Evolutionary conservation across 1,140 invertebrate genomes (phyloP), one percentile per base, ranked within the genome.

Genomic region (Atopsyche davidsoni): DNA sequence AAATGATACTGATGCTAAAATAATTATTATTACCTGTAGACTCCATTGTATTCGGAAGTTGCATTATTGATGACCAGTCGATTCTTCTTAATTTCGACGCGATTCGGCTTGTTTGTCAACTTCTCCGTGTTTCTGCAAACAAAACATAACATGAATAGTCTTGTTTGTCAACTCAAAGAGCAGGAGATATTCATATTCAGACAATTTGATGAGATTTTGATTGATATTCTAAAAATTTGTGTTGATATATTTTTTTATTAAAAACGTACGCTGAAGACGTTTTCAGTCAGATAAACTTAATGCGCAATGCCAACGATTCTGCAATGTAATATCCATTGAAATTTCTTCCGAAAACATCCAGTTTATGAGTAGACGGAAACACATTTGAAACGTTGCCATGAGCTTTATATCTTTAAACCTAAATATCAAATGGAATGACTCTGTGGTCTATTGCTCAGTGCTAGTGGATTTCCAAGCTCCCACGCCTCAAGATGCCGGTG

Each of bases 71-170:
- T 36, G 32, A 45, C 32, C 4, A 57, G 54, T 16, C 25, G 43
- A 14, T 52, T 57, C 18, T 57, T 51, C 18, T 48, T 52, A 2
- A 57, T 32, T 9, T 57, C 49, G 35, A 57, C 32, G 28, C 45
- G 28, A 2, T 42, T 16, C 16, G 28, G 36, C 23, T 48, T 48
- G 1, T 48, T 36, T 21, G 22, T 31, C 2, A 57, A 1, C 6
- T 45, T 44, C 17, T 57, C 54, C 17, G 39, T 11, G 40, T 57
- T 57, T 41, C 54, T 57, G 32, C 10, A 40, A 45, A 39, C 4
- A 9, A 36, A 9, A 7, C 4, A 9, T 4, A 36, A 10, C 6
- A 36, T 36, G 4, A 36, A 9, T 4, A 14, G 4, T 9, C 14
- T 9, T 9, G 6, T 36, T 4, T 36, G 14, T 36, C 6, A n/a